phyloP scores from a whole-genome alignment of 1,140 invertebrate genomes.

The Nasonia vitripennis region DNA sequence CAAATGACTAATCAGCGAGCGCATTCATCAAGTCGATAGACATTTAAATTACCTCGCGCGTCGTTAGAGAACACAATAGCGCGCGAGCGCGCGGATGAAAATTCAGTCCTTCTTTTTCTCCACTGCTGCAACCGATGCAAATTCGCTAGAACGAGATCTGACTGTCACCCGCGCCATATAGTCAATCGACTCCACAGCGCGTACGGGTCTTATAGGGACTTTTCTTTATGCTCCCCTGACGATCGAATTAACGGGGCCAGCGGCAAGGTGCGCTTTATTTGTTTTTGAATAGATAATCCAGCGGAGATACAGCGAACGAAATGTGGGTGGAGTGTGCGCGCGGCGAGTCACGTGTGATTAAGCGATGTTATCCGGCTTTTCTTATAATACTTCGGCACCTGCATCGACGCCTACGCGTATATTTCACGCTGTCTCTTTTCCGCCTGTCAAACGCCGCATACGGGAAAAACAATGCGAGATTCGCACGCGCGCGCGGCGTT shows the following conservation, averaged over 20 bases:
- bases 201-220: not conserved
- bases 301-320: conserved; percentile 63
- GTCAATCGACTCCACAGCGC: not conserved
- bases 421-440: not conserved
- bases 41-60: not conserved
- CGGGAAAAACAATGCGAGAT: conserved; percentile 24
- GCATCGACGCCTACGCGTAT: conserved; percentile 51
- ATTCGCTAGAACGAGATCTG: not conserved
- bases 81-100: not conserved
- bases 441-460: not conserved
- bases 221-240: conserved; percentile 22
- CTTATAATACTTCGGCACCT: conserved; percentile 63
- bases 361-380: conserved; percentile 70
- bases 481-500: not conserved
- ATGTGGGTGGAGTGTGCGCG: conserved; percentile 70
- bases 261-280: conserved; percentile 68
- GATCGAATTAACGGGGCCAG: conserved; percentile 55
- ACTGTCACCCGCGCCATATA: not conserved
- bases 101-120: not conserved
- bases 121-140: not conserved
- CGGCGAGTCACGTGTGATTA: conserved; percentile 71
- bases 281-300: conserved; percentile 73
- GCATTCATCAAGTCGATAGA: conserved; percentile 2
- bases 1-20: not conserved
- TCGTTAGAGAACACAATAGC: not conserved